phyloP scores from a whole-genome alignment of 2,888 invertebrate species.

The Seira musarum region DNA sequence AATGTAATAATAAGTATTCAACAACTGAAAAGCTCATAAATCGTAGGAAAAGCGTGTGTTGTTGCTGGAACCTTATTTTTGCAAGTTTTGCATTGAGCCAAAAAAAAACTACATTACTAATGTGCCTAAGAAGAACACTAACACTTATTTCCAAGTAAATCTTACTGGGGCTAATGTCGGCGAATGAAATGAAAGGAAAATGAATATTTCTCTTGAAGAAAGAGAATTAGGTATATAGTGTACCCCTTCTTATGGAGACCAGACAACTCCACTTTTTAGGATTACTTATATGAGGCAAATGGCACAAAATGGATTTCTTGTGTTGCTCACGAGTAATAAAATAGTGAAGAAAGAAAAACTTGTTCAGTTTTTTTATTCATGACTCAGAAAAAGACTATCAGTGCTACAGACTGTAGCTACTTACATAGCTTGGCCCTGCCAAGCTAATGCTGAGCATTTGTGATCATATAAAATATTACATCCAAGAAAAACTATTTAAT shows the following conservation, averaged over 20 bases:
- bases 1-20: conserved; percentile 51
- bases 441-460: no score
- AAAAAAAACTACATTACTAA: no score
- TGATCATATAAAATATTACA: conserved; percentile 48
- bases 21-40: conserved; percentile 51
- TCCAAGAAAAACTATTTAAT: conserved; percentile 58
- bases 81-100: no score
- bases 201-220: no score
- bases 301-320: conserved; percentile 52
- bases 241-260: no score
- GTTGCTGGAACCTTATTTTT: no score
- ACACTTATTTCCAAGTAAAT: no score
- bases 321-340: conserved; percentile 30
- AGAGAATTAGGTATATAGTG: no score
- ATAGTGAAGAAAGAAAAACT: conserved; percentile 13
- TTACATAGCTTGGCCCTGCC: conserved; percentile 18
- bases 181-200: conserved; percentile 34
- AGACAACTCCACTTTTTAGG: no score
- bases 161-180: no score
- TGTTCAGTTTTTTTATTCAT: conserved; percentile 21
- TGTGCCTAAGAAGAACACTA: no score
- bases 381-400: not conserved
- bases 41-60: conserved; percentile 30
- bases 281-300: conserved; percentile 18
- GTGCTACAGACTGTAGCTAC: conserved; percentile 23